Evolutionary conservation across 2,113 vertebrate species (phyloP).

Genomic region (Rhea americana): DNA sequence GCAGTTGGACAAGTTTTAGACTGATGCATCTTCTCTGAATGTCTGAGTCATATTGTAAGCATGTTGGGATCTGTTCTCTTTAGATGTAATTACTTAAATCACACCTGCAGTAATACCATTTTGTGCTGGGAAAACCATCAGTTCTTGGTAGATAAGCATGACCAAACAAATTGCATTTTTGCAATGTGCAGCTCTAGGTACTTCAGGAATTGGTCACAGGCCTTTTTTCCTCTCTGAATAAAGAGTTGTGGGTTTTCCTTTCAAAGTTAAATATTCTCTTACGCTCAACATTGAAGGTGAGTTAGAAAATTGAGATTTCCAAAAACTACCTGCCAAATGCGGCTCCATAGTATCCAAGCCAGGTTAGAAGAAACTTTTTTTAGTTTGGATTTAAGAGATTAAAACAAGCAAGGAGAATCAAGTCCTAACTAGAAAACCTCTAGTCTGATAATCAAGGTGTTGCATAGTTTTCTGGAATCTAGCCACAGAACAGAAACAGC

Average conservation of each 20-base stretch:
- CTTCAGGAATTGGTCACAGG: conserved; percentile 1
- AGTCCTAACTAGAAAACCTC: neutral
- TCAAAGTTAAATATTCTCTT: neutral
- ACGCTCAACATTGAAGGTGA: neutral
- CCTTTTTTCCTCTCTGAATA: neutral
- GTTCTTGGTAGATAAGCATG: neutral
- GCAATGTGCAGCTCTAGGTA: neutral
- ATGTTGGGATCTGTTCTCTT: conserved; percentile 49
- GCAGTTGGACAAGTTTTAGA: conserved; percentile 37
- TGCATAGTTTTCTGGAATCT: neutral
- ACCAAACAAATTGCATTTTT: conserved; percentile 47
- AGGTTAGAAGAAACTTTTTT: neutral
- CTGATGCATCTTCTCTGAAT: conserved; percentile 43
- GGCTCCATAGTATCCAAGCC: neutral
- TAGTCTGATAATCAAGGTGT: neutral
- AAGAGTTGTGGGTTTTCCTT: neutral
- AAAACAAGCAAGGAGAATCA: neutral
- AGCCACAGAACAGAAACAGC: neutral
- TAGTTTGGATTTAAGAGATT: neutral
- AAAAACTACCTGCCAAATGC: neutral
- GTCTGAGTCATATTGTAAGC: conserved; percentile 53
- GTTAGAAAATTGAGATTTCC: neutral
- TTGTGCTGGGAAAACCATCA: conserved; percentile 38
- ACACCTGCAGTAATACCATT: conserved; percentile 45
- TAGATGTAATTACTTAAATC: conserved; percentile 45